phyloP scores from a whole-genome alignment of 2,797 vertebrate species.

The Picus viridis region DNA sequence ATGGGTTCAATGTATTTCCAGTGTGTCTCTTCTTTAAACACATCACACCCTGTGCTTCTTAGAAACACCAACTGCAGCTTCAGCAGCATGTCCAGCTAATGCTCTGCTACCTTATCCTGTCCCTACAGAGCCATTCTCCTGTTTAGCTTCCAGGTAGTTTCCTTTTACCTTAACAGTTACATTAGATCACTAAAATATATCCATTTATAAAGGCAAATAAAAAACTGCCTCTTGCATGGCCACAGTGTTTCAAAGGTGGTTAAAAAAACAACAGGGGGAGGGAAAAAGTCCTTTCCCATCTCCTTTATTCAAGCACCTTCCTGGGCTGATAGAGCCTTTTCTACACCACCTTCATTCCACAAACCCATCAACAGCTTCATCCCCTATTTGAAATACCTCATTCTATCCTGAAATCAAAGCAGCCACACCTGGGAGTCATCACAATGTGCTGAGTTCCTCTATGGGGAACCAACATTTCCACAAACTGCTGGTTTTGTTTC shows the following conservation, averaged over 20 bases:
- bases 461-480: rapidly evolving
- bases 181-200: neutral
- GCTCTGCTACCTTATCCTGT: neutral
- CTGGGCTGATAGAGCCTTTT: neutral
- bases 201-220: neutral
- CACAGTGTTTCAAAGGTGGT: neutral
- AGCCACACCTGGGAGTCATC: neutral
- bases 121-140: neutral
- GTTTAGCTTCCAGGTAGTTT: neutral
- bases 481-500: neutral
- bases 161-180: neutral
- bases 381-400: neutral
- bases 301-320: neutral
- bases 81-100: neutral
- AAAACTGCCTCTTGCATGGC: neutral
- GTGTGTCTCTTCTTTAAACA: neutral
- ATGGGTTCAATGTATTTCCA: neutral
- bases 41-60: neutral
- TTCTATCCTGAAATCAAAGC: neutral
- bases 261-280: neutral
- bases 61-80: neutral
- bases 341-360: neutral
- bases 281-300: neutral
- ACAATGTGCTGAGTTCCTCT: neutral
- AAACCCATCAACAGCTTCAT: neutral